Evolutionary conservation across 2,888 invertebrate species (phyloP).

Genomic region (Cephus pygmeus): DNA sequence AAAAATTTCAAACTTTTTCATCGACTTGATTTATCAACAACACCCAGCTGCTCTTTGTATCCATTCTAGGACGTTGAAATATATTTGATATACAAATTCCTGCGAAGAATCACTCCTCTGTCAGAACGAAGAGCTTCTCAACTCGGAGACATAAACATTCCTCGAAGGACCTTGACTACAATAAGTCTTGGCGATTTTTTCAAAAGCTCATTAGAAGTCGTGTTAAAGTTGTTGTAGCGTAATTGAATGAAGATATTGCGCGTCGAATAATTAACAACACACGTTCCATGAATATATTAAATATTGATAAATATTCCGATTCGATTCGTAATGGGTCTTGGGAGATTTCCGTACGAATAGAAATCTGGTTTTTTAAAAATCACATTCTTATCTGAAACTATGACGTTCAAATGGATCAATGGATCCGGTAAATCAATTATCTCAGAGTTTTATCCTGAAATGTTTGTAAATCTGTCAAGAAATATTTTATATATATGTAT

Average conservation of each 20-base stretch:
- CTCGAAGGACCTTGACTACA: background rate
- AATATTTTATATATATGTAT: slow-evolving; percentile 4
- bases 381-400: background rate
- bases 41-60: background rate
- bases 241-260: background rate
- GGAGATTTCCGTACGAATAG: background rate
- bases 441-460: background rate
- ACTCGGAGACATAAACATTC: background rate
- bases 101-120: background rate
- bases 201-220: background rate
- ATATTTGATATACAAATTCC: background rate
- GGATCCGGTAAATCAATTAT: background rate
- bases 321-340: background rate
- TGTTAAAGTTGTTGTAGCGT: background rate
- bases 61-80: background rate
- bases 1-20: background rate
- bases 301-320: background rate
- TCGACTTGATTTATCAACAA: background rate
- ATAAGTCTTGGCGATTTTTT: background rate
- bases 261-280: background rate
- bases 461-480: background rate
- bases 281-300: background rate
- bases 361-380: background rate
- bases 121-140: background rate
- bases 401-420: background rate